A percentile compares a stretch with the other conserved stretches of the same genome.
phyloP scores from a whole-genome alignment of 2,797 vertebrate genomes.

The Mionectes olivaceus region DNA sequence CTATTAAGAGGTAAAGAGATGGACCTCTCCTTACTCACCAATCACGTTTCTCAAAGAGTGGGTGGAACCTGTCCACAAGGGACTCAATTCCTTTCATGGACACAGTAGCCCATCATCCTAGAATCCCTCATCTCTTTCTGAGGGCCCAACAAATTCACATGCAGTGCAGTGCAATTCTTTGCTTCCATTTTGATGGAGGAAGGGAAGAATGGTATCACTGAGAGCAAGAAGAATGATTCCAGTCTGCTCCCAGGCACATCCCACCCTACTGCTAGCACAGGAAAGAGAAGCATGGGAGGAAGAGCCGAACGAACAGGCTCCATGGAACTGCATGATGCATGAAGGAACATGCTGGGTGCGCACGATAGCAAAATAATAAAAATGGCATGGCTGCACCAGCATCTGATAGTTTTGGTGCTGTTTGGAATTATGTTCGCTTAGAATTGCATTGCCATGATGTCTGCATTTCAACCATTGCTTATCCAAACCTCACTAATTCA shows the following conservation, averaged over 20 bases:
- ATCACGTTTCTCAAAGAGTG: neutral
- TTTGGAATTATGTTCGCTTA: neutral
- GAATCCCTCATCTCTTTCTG: neutral
- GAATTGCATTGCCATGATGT: neutral
- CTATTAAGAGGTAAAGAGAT: neutral
- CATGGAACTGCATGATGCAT: neutral
- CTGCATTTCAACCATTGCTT: neutral
- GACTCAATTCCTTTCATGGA: neutral
- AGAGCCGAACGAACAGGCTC: neutral
- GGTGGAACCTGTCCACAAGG: neutral
- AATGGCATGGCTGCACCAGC: neutral
- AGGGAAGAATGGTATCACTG: neutral
- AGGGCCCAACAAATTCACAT: neutral
- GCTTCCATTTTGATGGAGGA: constrained; percentile 9
- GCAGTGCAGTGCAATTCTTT: neutral
- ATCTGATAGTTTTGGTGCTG: neutral
- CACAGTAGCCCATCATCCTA: neutral
- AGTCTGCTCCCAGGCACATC: neutral
- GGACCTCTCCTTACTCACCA: neutral
- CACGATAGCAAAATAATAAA: neutral
- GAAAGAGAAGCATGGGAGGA: neutral
- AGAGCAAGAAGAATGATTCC: neutral
- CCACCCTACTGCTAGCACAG: neutral
- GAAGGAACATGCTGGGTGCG: neutral
- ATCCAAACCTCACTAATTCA: neutral